Evolutionary conservation across 2,113 vertebrate species (phyloP).

Genomic region (Channa maculata): DNA sequence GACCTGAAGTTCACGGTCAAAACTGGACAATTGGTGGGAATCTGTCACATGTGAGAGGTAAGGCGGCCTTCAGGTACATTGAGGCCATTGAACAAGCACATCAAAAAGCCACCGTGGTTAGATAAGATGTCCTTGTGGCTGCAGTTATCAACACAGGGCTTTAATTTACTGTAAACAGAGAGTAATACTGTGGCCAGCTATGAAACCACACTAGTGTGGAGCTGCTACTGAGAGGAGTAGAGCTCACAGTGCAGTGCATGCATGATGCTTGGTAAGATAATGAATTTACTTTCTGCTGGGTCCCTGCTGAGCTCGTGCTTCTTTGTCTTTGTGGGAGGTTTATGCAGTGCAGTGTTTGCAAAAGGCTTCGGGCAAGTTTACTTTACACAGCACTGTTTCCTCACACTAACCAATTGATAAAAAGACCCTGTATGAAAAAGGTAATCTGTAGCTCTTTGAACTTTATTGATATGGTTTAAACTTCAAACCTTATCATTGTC

Average conservation of each 20-base stretch:
- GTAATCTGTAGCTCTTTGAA: constrained; percentile 4
- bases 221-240: not conserved
- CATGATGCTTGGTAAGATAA: constrained; percentile 29
- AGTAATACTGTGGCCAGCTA: constrained; percentile 8
- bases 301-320: constrained; percentile 35
- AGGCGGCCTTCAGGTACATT: constrained; percentile 46
- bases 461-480: constrained; percentile 14
- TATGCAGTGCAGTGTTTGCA: constrained; percentile 10
- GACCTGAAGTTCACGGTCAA: constrained; percentile 67
- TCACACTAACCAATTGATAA: not conserved
- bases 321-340: constrained; percentile 17
- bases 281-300: constrained; percentile 16
- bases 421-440: not conserved
- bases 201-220: constrained; percentile 19
- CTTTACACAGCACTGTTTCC: not conserved
- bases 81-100: constrained; percentile 30
- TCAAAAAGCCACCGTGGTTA: constrained; percentile 28
- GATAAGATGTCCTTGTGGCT: constrained; percentile 54
- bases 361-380: constrained; percentile 19
- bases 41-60: constrained; percentile 53
- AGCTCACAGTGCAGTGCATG: constrained; percentile 21
- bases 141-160: constrained; percentile 50
- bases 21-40: constrained; percentile 59
- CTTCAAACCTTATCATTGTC: constrained; percentile 10
- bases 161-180: constrained; percentile 63